These are phyloP conservation scores for Calephelis virginiensis DNA, from an alignment of 1,140 invertebrate genomes.

Conservation along the genomic window DNA sequence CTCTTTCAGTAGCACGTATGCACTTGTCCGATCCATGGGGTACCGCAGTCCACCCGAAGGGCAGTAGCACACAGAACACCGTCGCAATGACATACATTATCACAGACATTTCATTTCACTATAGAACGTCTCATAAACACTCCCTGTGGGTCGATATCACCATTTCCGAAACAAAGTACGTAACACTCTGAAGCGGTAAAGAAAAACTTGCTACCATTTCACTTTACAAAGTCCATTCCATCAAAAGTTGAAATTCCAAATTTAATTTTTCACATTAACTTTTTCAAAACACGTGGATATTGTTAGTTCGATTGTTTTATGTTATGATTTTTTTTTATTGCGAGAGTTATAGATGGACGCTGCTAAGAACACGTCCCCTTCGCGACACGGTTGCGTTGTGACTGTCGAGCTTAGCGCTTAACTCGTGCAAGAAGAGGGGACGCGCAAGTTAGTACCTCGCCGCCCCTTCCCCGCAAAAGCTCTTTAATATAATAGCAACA, in stretches of 20 bases:
- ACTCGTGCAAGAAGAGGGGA: slow-evolving; percentile 64
- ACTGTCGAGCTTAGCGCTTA: slow-evolving; percentile 63
- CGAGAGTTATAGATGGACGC: slow-evolving; percentile 51
- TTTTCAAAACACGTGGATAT: slow-evolving; percentile 44
- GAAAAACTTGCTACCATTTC: slow-evolving; percentile 71
- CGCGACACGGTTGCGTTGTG: slow-evolving; percentile 63
- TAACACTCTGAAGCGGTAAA: slow-evolving; percentile 58
- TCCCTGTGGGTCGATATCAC: slow-evolving; percentile 76
- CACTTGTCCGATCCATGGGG: slow-evolving; percentile 67
- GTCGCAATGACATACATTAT: slow-evolving; percentile 65
- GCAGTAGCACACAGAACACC: slow-evolving; percentile 64
- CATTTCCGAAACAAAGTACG: slow-evolving; percentile 77
- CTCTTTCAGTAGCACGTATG: slow-evolving; percentile 47
- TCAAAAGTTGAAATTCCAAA: slow-evolving; percentile 38
- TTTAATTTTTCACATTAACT: slow-evolving; percentile 26
- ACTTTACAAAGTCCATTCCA: slow-evolving; percentile 55
- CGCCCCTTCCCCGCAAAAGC: slow-evolving; percentile 50
- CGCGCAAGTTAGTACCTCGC: slow-evolving; percentile 50
- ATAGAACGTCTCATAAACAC: slow-evolving; percentile 75
- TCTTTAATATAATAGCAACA: slow-evolving; percentile 37
- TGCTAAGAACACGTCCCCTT: slow-evolving; percentile 45
- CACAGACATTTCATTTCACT: slow-evolving; percentile 75
- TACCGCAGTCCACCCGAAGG: slow-evolving; percentile 53
- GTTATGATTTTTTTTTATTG: slow-evolving; percentile 65
- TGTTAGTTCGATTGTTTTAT: slow-evolving; percentile 57